These are phyloP conservation scores for Prunella himalayana DNA, from an alignment of 2,113 vertebrate genomes.

Conservation along the genomic window DNA sequence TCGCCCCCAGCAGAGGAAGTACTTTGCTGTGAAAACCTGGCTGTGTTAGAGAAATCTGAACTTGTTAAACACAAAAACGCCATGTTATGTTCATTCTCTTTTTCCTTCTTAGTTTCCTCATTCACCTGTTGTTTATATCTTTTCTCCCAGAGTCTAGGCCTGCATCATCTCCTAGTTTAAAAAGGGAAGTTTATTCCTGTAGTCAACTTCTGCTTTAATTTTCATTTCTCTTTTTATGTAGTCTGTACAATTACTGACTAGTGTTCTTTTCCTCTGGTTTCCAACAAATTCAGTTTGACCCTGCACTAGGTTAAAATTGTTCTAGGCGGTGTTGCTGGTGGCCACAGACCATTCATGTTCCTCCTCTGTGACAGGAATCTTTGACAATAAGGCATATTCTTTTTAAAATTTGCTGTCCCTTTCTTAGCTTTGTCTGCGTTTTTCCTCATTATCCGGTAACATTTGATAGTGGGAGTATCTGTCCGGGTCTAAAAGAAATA, in stretches of 20 bases:
- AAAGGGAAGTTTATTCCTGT: not conserved
- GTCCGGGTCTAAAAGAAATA: rapidly evolving
- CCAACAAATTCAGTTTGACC: not conserved
- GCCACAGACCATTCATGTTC: not conserved
- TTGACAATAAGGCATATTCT: not conserved
- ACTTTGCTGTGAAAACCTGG: not conserved
- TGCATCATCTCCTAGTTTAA: not conserved
- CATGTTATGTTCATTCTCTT: rapidly evolving
- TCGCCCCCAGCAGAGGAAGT: not conserved
- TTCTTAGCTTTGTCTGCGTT: not conserved
- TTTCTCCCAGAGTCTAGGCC: not conserved
- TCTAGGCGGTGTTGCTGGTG: not conserved
- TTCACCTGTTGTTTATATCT: not conserved
- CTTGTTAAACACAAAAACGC: not conserved
- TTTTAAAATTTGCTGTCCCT: not conserved
- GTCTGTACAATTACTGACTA: not conserved
- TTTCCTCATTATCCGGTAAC: not conserved
- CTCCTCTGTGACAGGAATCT: not conserved
- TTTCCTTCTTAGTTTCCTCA: not conserved
- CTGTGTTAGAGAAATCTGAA: not conserved
- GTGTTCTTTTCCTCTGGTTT: not conserved
- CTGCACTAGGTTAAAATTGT: not conserved
- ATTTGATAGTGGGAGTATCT: not conserved
- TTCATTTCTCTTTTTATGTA: not conserved
- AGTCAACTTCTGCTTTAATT: not conserved